Evolutionary conservation across 2,888 invertebrate genomes (phyloP), one percentile per base, ranked within the genome.

Genomic region (Fragum whitleyi): DNA sequence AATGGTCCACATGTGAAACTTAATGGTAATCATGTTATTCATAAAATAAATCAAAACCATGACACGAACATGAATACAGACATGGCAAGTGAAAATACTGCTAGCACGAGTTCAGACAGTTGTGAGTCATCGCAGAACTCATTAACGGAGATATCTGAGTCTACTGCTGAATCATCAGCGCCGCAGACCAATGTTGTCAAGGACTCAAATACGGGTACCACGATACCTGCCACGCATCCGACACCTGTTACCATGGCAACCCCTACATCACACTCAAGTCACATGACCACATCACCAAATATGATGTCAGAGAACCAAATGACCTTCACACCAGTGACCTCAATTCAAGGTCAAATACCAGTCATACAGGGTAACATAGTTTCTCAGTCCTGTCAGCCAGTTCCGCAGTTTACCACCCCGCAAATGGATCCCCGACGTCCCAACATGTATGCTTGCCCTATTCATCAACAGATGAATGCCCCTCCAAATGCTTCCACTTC

Each of bases 261-360:
- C 42, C 23, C 21, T 11, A 70, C 69, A 68, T 61, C 70, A 29
- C 77, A 69, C n/a, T 68, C 62, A 21, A 67, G 47, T 47, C 81
- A 77, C 47, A 77, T 74, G 51, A 74, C 77, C 28, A 78, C 53
- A 32, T 57, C 79, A 6, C 47, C 57, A 26, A 65, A 69, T 21
- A 55, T 72, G 57, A 71, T 74, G 53, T 69, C 70, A 59, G 79
- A 79, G n/a, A 74, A 73, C 57, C 82, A 79, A 39, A 77, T 82
- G 79, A 82, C 82, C 57, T 77, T 78, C 73, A 79, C 78, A 19
- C 51, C 76, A 32, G 59, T 65, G 21, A 55, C 53, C 26, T 53
- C 70, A 23, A 65, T 69, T 51, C 67, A 62, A 47, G 71, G 81
- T 62, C 62, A 78, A 42, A 73, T 71, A 39, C 51, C 79, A 47